Evolutionary conservation across 2,888 invertebrate species (phyloP), one percentile per base, ranked within the genome.

Genomic region (Drosophila pseudotakahashii): DNA sequence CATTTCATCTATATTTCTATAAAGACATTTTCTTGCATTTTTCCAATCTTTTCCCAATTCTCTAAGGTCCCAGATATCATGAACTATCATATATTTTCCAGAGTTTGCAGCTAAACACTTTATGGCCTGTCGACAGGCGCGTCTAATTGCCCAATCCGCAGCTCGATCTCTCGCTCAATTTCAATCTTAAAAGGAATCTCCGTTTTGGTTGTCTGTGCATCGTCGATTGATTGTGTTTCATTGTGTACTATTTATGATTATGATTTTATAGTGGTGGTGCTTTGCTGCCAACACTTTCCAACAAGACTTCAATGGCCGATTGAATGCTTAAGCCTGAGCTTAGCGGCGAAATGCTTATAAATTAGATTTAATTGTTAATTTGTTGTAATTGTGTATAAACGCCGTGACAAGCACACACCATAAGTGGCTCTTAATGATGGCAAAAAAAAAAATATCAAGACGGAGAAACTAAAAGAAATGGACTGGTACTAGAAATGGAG

Each of bases 321-420:
- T 78, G 67, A 73, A 64, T 71, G 77, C 54, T 30, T 16, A 23
- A 39, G 58, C 51, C 11, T 16, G 10, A 13, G 26, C 55, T 37
- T 14, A 13, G 32, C 53, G 44, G 70, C 52, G 30, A 34, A 76
- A 61, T 63, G 55, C 61, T 73, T 64, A 62, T 60, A 58, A 74
- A 78, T 70, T 71, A 63, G 16, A 70, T 69, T 77, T 79, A 82
- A 82, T 85, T 79, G 73, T 64, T 79, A 64, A 75, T 83, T 77
- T 57, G 57, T 64, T 67, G 69, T 69, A 78, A 84, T 84, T 80
- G 76, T 73, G 75, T 74, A 45, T 76, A 84, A 81, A 62, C 63
- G 78, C 67, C 70, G 76, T 63, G 67, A 68, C 73, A 45, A 54
- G 54, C 44, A 42, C 37, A 47, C n/a, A 64, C 37, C 54, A 36